phyloP scores from a whole-genome alignment of 2,113 vertebrate species.

The Halichoerus grypus region DNA sequence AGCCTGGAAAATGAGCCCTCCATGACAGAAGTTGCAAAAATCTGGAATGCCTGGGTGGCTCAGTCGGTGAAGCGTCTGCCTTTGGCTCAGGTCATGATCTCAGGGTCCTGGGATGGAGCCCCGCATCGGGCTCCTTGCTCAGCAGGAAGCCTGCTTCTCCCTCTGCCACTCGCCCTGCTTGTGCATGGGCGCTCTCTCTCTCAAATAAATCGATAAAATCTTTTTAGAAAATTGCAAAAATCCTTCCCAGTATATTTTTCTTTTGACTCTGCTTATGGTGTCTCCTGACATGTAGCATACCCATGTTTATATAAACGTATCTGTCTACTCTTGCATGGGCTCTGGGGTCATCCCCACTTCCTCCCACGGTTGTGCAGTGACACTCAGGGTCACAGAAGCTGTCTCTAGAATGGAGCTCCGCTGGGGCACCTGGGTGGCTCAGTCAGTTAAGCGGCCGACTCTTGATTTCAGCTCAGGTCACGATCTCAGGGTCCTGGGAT shows the following conservation, averaged over 20 bases:
- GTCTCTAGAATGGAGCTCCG: background rate
- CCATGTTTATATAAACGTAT: background rate
- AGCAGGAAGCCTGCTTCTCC: too few relatives aligned
- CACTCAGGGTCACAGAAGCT: background rate
- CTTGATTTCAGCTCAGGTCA: background rate
- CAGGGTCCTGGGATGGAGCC: background rate
- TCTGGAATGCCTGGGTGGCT: background rate
- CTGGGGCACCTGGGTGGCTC: background rate
- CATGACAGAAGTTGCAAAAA: background rate
- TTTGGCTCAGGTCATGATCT: background rate
- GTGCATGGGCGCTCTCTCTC: accelerated
- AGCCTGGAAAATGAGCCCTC: background rate
- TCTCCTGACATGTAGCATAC: background rate
- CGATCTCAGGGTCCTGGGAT: background rate
- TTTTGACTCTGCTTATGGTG: background rate
- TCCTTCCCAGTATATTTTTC: background rate
- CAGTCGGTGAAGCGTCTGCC: background rate
- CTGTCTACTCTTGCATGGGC: background rate
- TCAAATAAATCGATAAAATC: too few relatives aligned
- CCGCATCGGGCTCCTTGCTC: background rate
- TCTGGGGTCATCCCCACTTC: background rate
- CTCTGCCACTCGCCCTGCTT: too few relatives aligned
- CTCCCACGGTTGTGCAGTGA: background rate
- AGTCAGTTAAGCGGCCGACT: background rate
- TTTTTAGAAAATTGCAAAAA: background rate